phyloP scores from a whole-genome alignment of 2,113 vertebrate species.

The Heliornis fulica region DNA sequence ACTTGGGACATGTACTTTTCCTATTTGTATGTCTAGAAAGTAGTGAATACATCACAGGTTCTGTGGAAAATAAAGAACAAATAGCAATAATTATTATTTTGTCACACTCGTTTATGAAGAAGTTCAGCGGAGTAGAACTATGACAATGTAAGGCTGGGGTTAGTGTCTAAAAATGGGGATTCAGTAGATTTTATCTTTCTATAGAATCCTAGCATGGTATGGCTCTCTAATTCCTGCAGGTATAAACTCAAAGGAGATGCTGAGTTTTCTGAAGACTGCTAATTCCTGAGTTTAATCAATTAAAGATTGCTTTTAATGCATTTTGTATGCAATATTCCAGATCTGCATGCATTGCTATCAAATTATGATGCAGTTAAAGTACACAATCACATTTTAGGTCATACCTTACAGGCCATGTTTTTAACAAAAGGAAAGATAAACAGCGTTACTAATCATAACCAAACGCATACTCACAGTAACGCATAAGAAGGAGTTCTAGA shows the following conservation, averaged over 20 bases:
- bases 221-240: not conserved
- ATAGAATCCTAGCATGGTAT: not conserved
- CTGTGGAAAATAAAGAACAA: not conserved
- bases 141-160: accelerated
- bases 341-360: not conserved
- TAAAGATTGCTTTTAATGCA: not conserved
- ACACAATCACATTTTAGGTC: not conserved
- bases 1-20: not conserved
- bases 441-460: not conserved
- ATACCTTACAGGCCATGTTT: not conserved
- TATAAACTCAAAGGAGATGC: not conserved
- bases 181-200: not conserved
- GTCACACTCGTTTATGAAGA: not conserved
- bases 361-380: not conserved
- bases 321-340: not conserved
- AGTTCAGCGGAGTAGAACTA: not conserved
- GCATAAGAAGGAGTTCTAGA: not conserved
- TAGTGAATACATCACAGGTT: not conserved
- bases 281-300: not conserved
- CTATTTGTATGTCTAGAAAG: not conserved
- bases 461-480: not conserved
- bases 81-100: not conserved
- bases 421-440: not conserved
- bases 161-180: not conserved
- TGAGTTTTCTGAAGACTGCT: not conserved